Evolutionary conservation across 2,797 vertebrate species (phyloP).

Genomic region (Sebastes umbrosus): DNA sequence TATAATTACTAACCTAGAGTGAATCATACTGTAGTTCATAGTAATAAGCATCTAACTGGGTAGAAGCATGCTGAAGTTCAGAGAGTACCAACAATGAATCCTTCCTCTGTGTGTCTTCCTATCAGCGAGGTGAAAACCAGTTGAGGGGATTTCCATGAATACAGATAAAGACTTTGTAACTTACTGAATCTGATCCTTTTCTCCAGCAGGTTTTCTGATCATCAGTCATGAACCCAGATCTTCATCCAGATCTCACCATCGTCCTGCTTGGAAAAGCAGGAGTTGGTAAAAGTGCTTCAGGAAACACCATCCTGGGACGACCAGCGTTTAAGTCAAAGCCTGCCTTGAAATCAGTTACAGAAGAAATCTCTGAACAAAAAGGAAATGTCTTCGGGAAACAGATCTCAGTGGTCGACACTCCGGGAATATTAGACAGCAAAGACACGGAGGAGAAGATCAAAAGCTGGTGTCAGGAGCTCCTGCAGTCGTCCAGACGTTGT

Average conservation of each 20-base stretch:
- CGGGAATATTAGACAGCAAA: not conserved
- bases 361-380: fast-evolving
- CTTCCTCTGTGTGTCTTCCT: too few species aligned
- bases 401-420: not conserved
- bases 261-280: too few species aligned
- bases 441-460: not conserved
- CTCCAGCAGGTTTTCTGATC: not conserved
- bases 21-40: too few species aligned
- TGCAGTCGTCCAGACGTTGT: not conserved
- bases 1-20: too few species aligned
- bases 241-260: not conserved
- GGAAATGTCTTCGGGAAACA: not conserved
- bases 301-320: too few species aligned
- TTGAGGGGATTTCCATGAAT: too few species aligned
- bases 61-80: too few species aligned
- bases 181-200: not conserved
- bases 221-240: not conserved
- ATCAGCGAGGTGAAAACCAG: too few species aligned
- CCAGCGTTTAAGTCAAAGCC: fast-evolving
- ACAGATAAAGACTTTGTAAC: not conserved
- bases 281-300: too few species aligned
- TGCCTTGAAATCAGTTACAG: not conserved
- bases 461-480: not conserved
- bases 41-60: too few species aligned
- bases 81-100: too few species aligned